phyloP scores from a whole-genome alignment of 2,888 invertebrate genomes.

The Tachystola acroxantha region DNA sequence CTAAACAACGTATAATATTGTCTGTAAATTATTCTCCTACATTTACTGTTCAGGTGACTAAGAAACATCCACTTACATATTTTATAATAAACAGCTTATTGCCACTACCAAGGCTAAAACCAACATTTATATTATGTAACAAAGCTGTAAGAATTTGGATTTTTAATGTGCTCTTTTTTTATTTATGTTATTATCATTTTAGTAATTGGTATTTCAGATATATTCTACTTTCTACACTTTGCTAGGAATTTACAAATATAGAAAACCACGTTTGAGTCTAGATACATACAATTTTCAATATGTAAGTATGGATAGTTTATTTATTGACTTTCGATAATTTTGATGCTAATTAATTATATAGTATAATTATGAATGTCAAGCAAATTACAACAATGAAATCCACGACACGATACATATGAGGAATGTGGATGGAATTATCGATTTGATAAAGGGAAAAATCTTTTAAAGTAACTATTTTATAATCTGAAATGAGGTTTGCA shows the following conservation, averaged over 20 bases:
- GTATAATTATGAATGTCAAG: not conserved
- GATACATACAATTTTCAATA: conserved; percentile 13
- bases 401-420: no score
- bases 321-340: conserved; percentile 10
- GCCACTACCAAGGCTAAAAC: no score
- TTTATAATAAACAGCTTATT: conserved; percentile 14
- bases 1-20: conserved; percentile 74
- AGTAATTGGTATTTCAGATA: no score
- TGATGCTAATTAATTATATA: conserved; percentile 2
- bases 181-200: not conserved
- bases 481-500: no score
- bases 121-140: conserved; percentile 10
- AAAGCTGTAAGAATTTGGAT: conserved; percentile 16
- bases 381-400: no score
- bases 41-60: conserved; percentile 58
- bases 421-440: no score
- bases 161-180: not conserved
- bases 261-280: conserved; percentile 39
- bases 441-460: no score
- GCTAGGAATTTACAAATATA: conserved; percentile 48
- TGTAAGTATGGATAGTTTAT: no score
- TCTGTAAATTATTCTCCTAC: conserved; percentile 64
- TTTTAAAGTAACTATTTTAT: no score
- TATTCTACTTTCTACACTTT: conserved; percentile 15
- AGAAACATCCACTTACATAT: conserved; percentile 43